A percentile compares a stretch with the other conserved stretches of the same genome.
Conservation (phyloP, 2,113 vertebrate species). For the Ailurus styani region DNA sequence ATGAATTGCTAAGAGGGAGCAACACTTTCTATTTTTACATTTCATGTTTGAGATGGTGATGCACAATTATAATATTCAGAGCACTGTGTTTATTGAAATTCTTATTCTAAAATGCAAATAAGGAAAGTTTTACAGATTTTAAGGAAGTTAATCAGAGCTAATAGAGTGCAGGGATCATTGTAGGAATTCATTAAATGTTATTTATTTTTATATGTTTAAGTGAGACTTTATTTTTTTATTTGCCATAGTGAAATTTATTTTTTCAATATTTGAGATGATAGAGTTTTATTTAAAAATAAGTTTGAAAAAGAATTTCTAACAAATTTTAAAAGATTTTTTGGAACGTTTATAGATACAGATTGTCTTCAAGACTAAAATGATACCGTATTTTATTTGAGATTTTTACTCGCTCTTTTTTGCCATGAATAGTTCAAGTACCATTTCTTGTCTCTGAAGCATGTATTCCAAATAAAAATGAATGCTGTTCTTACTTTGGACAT, state of each 20-base stretch:
- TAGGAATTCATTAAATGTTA: constrained; percentile 8
- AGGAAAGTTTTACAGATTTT: background rate
- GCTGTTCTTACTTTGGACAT: background rate
- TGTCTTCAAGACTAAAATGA: background rate
- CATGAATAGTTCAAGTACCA: background rate
- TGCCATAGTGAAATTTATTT: background rate
- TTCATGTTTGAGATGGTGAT: constrained; percentile 35
- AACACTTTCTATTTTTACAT: constrained; percentile 57
- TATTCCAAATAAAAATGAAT: background rate
- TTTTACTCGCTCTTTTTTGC: background rate
- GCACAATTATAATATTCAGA: constrained; percentile 32
- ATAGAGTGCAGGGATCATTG: background rate
- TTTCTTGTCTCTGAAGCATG: background rate
- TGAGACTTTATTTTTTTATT: background rate
- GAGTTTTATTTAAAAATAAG: background rate
- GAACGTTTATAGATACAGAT: background rate
- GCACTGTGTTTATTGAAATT: constrained; percentile 46
- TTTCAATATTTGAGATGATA: background rate
- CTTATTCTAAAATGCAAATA: constrained; percentile 43
- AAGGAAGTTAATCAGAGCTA: constrained; percentile 22
- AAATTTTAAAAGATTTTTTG: background rate
- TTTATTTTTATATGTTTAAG: background rate
- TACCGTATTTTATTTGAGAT: background rate
- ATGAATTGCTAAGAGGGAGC: constrained; percentile 50
- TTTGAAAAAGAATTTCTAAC: background rate